phyloP scores from a whole-genome alignment of 2,797 vertebrate species.

The Brachyrhaphis roseni region DNA sequence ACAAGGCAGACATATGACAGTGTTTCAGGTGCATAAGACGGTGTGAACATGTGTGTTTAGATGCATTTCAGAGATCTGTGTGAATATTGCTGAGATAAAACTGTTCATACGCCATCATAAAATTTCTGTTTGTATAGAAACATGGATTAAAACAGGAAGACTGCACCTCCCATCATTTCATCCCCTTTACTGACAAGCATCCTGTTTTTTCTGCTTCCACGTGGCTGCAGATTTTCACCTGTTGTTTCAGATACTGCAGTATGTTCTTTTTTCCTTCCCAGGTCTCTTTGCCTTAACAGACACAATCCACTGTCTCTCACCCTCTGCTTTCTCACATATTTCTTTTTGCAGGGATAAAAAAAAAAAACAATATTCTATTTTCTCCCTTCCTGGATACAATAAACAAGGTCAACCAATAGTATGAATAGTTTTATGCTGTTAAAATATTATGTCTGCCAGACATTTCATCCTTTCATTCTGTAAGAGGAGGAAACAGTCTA shows the following conservation, averaged over 20 bases:
- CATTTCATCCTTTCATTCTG: not conserved
- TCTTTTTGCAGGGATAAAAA: not conserved
- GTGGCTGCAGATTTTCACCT: conserved; percentile 53
- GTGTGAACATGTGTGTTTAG: not conserved
- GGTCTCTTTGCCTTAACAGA: conserved; percentile 2
- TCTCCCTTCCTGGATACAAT: not conserved
- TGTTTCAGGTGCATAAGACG: not conserved
- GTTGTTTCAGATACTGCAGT: conserved; percentile 45
- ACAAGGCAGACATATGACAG: not conserved
- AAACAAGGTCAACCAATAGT: not conserved
- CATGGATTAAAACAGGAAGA: conserved; percentile 54
- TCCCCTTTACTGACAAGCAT: conserved; percentile 33
- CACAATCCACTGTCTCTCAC: not conserved
- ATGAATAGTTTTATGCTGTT: not conserved
- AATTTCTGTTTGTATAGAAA: conserved; percentile 26
- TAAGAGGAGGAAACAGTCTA: conserved; percentile 20
- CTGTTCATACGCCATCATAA: not conserved
- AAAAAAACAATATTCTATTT: not conserved
- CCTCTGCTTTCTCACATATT: not conserved
- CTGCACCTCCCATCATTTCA: conserved; percentile 37
- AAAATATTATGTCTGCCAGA: not conserved
- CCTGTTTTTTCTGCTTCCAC: conserved; percentile 46
- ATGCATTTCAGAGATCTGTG: not conserved
- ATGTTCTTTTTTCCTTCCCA: not conserved
- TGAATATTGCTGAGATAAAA: not conserved